Base-by-base conservation (phyloP, 2,113 vertebrate species). In the Gymnorhina tibicen region DNA sequence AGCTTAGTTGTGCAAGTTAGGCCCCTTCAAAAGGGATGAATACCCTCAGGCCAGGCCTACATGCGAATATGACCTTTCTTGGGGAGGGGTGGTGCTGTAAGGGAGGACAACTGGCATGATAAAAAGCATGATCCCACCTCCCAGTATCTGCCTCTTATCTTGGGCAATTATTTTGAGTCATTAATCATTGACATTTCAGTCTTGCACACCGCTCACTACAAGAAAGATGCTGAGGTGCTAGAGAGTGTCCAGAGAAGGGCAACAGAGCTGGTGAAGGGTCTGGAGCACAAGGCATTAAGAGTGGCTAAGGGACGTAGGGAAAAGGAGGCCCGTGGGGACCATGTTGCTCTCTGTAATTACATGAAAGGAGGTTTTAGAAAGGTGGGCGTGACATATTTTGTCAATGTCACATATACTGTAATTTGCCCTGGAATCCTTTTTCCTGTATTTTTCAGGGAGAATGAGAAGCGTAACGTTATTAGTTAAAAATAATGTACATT, bases 21-120 rank as follows among this genome's bases (percentile, higher is more conserved):
- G 9, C 13, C 18, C 7, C 8, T 1, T 55, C 22, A 39, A n/a
- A 23, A 74, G 7, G 41, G 18, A 22, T 39, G 14, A 37, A 63
- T 9, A 33, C 11, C 2, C 14, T 46, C 39, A 53, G 8, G 21
- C 11, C 17, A 53, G 9, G 33, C 9, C 18, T 27, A 8, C 8
- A 2, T 46, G 68, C 55, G 47, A 46, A 33, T 55, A 26, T 63
- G 22, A 37, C 33, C 11, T 16, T 53, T 41, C 68, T 21, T 17
- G 22, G 7, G 22, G 22, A 53, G 2, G 6, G 21, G 3, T 1
- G 0, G 10, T 24, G 11, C 3, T 46, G 32, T 55, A 33, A 84
- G 17, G 18, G 21, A 73, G 39, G 47, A 46, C 18, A 73, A 11
- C 2, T 33, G 22, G 9, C 6, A 17, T 15, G 41, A 64, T 33